Evolutionary conservation across 2,797 vertebrate species (phyloP), one percentile per base, ranked within the genome.

Genomic region (Myripristis jacobus): DNA sequence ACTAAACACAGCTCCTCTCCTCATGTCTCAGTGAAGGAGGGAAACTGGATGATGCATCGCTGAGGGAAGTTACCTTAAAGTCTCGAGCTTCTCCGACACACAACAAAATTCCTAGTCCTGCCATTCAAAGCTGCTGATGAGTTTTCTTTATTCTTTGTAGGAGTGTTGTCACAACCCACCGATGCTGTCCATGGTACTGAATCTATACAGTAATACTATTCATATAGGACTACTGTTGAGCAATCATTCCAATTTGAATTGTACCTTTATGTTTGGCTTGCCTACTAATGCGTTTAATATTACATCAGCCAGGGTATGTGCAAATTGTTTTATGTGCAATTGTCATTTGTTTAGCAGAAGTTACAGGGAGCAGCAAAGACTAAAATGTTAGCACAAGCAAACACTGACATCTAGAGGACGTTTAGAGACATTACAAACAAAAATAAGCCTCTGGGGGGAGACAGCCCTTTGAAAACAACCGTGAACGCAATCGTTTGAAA

Each of bases 341-440:
- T 47, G 18, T 38, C n/a, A 10, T 24, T 61, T 0, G 41, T 75
- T 58, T 31, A 59, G 73, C 13, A 16, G 22, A 10, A 41, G 19
- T 53, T 47, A 19, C 1, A 63, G 21, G 64, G 27, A 36, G 12
- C 5, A 13, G 31, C n/a, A 0, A 58, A 8, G 43, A 48, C 0
- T 15, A 48, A 47, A 21, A 10, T 25, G 27, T 19, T 73, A 48
- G 72, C 4, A 51, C 54, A 60, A 24, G 54, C 25, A 61, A 74
- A 89, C 64, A 81, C 75, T 90, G 90, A 83, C 89, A 91, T 82
- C 90, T 90, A 84, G 70, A 69, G 90, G 63, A 31, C 31, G 2
- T 51, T 53, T 8, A 11, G 4, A 48, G n/a, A 75, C 63, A 24
- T 68, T 79, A 70, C 77, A 81, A 38, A 52, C 59, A 44, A n/a